Conservation (phyloP, 2,888 invertebrate genomes). For the Cephus pulcher region DNA sequence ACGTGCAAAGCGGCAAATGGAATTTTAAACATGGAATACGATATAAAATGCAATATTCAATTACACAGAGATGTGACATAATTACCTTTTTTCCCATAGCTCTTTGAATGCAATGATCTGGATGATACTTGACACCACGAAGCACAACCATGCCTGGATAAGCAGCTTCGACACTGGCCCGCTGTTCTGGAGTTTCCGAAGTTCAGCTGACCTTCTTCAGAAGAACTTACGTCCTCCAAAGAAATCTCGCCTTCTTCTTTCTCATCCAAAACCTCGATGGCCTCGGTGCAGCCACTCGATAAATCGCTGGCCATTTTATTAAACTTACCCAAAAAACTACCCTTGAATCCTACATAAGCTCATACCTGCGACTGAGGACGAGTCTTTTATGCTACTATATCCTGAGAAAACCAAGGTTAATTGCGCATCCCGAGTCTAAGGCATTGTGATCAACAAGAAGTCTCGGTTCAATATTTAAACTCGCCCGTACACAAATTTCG, state of each 20-base stretch:
- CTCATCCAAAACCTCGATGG: constrained; percentile 48
- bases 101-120: constrained; percentile 7
- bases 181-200: constrained; percentile 35
- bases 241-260: constrained; percentile 64
- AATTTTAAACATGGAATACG: neutral
- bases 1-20: neutral
- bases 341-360: neutral
- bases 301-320: constrained; percentile 60
- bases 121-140: constrained; percentile 44
- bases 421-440: neutral
- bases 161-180: constrained; percentile 43
- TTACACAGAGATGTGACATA: neutral
- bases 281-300: constrained; percentile 56
- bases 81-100: constrained; percentile 16
- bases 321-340: constrained; percentile 33
- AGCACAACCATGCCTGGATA: constrained; percentile 41
- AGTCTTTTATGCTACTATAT: neutral
- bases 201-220: constrained; percentile 56
- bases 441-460: neutral
- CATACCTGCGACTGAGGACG: neutral
- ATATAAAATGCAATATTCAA: neutral
- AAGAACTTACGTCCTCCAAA: constrained; percentile 63
- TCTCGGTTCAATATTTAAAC: neutral
- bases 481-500: neutral
- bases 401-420: neutral